Evolutionary conservation across 1,140 invertebrate species (phyloP).

Genomic region (Drosophila virilis): DNA sequence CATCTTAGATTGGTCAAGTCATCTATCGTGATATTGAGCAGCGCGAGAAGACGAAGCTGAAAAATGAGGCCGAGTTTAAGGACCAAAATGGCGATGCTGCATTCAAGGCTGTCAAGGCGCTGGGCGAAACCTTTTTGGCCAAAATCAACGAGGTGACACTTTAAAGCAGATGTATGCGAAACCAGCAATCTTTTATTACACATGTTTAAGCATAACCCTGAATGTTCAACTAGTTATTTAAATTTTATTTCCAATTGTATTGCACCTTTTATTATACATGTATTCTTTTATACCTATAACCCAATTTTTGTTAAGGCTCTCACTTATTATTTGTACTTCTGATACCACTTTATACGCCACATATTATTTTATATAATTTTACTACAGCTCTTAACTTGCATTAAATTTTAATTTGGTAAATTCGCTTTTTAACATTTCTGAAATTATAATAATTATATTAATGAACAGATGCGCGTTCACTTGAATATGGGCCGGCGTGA

Average conservation of each 20-base stretch:
- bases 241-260: not conserved
- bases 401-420: slow-evolving; percentile 78
- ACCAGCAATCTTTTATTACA: not conserved
- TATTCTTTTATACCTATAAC: not conserved
- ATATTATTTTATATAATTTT: slow-evolving; percentile 4
- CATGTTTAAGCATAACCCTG: too few relatives aligned
- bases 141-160: slow-evolving; percentile 64
- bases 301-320: not conserved
- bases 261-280: not conserved
- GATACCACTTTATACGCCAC: not conserved
- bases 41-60: slow-evolving; percentile 59
- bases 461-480: slow-evolving; percentile 38
- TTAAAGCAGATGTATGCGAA: not conserved
- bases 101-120: slow-evolving; percentile 72
- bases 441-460: slow-evolving; percentile 62
- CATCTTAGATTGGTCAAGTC: slow-evolving; percentile 76
- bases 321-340: slow-evolving; percentile 2
- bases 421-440: slow-evolving; percentile 63
- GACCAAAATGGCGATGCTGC: slow-evolving; percentile 75
- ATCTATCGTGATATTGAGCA: slow-evolving; percentile 74
- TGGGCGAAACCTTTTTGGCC: slow-evolving; percentile 63
- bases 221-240: too few relatives aligned
- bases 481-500: slow-evolving; percentile 60
- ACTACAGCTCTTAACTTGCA: slow-evolving; percentile 60
- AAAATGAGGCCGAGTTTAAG: slow-evolving; percentile 71